Base-by-base conservation (phyloP, 1,140 invertebrate species). In the Hyles vespertilio region DNA sequence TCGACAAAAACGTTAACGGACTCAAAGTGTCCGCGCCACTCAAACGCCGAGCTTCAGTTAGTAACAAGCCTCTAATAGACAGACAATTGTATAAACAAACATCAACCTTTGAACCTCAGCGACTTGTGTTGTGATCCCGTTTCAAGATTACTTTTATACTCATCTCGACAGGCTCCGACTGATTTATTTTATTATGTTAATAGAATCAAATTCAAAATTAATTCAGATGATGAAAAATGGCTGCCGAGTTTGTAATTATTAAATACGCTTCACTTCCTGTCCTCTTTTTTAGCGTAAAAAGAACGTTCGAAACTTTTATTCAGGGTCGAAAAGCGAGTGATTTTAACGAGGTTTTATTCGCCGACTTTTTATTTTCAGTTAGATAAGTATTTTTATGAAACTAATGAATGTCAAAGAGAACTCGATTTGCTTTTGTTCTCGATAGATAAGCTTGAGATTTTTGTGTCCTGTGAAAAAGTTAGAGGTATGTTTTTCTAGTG, bases 321-420 rank as follows among this genome's bases (percentile, higher is more conserved):
- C 70, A 63, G 65, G 73, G 66, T 77, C 74, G 73, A 73, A 61
- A 33, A 72, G 63, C 76, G 77, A 78, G 74, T 78, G 76, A 81
- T 78, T 84, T 87, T 87, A 87, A 87, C 80, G 77, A 83, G 77
- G 71, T 77, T 79, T 81, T 79, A 77, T 79, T 81, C 74, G 61
- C 67, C 51, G 69, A 60, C 59, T 71, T 76, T 76, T 73, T 79
- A 57, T 69, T 65, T 62, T 45, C 49, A 74, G 61, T 58, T 66
- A 63, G 61, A 58, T 57, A 65, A 68, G 70, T 68, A 74, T 69
- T 84, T 80, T 81, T 77, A 77, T 72, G 69, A 77, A 78, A 83
- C 77, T 85, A 85, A 83, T 81, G 74, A 82, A 83, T 76, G 74
- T 78, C 74, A 77, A 78, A 76, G 72, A 65, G 67, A 54, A 43